Conservation (phyloP, 2,797 vertebrate species). For the Dicrostonyx torquatus region DNA sequence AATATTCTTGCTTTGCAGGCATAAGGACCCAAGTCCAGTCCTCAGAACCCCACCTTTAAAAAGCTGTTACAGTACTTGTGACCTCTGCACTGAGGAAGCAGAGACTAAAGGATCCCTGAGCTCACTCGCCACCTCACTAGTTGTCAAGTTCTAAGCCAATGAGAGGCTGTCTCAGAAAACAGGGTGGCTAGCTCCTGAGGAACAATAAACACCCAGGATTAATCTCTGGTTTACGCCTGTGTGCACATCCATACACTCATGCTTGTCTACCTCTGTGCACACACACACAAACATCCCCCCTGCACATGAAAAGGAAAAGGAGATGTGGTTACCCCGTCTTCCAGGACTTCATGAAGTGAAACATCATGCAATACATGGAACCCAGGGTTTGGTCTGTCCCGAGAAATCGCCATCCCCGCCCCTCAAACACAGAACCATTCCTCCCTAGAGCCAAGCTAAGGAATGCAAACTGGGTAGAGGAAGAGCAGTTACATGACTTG, state of each 20-base stretch:
- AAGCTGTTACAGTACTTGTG: not conserved
- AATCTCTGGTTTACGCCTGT: not conserved
- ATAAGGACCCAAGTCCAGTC: not conserved
- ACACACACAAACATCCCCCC: not conserved
- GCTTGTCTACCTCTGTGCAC: not conserved
- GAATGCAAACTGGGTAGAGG: not conserved
- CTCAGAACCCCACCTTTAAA: not conserved
- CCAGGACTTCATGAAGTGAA: not conserved
- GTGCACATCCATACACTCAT: not conserved
- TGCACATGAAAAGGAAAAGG: not conserved
- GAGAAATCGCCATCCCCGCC: not conserved
- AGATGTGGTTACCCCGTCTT: not conserved
- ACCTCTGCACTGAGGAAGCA: not conserved
- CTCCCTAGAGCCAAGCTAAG: not conserved
- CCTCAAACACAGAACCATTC: not conserved
- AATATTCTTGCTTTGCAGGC: not conserved
- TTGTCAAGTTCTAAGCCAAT: not conserved
- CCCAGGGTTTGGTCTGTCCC: not conserved
- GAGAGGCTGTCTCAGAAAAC: not conserved
- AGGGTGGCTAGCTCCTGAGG: not conserved
- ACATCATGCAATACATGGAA: rapidly evolving
- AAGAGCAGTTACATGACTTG: not conserved
- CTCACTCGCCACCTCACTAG: not conserved
- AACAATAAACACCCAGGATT: not conserved
- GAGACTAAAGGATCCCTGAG: not conserved